Base-by-base conservation (phyloP, 2,113 vertebrate genomes). In the Pachyramphus minor region DNA sequence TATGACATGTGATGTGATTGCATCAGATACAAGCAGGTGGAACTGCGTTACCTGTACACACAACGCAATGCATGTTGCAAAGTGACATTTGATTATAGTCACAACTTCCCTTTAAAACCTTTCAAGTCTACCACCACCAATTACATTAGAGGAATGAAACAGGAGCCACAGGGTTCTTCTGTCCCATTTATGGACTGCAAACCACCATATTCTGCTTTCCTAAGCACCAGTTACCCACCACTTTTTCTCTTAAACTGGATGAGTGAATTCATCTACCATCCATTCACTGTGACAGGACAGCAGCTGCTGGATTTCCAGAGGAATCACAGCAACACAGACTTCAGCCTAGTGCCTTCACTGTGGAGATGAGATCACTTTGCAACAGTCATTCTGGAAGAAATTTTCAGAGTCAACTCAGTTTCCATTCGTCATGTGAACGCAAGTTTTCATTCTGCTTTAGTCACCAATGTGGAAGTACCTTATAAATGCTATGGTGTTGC, bases 1-100 rank as follows among this genome's bases (percentile, higher is more conserved):
- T 80, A 56, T 60, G 90, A 86, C 94, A 94, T 50, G 87, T 95
- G 83, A 95, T 75, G 71, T 76, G 45, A 95, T 89, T 93, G 76
- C 86, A 62, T 82, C 71, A 95, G 79, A 83, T 53, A 76, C 5
- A 6, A 82, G 35, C 62, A 94, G 86, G 55, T 97, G 92, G 82
- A 76, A 85, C 78, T 88, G 84, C 77, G 53, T 82, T 94, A 97
- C 73, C 85, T 97, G 59, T 41, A 89, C 53, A 50, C 49, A 82
- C 92, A 93, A 53, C n/a, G 72, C 39, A 93, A 82, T 74, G 47
- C 49, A 24, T 17, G 4, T 35, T 59, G 69, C 52, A 44, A 79
- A 89, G 64, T 77, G 58, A 79, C n/a, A 60, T 45, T 44, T 39
- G 21, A 33, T 77, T 44, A 14, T 8, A 79, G 27, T 45, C 64